Base-by-base conservation (phyloP, 2,113 vertebrate genomes). In the Scatophagus argus region DNA sequence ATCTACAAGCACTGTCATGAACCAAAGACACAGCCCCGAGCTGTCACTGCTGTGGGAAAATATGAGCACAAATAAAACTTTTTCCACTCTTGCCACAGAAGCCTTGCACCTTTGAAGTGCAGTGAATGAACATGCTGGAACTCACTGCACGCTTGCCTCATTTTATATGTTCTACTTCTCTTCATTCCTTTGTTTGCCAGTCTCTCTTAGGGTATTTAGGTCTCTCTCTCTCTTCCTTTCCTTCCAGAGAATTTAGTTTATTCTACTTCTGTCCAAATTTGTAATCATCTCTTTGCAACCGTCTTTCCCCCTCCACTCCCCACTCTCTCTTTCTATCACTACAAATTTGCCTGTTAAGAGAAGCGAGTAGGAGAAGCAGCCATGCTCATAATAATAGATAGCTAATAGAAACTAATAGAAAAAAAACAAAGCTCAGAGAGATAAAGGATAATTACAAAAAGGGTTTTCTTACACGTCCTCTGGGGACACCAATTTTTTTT, bases 381-480 rank as follows among this genome's bases (percentile, higher is more conserved):
- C 46, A 0, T 13, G 32, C 60, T 69, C 23, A 8, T 17, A n/a
- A n/a, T n/a, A n/a, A n/a, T n/a, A n/a, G n/a, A n/a, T n/a, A n/a
- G n/a, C n/a, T n/a, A n/a, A 3, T 44, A 70, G 59, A 73, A 34
- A 10, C 55, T 46, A 17, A 80, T 8, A 59, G 4, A 62, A 62
- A 60, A 73, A 12, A 6, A 77, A 21, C 58, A 27, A 12, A 32
- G 74, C 80, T 81, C 39, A 71, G 12, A 60, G 44, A 81, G 64
- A 87, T 63, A 74, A 72, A 49, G 71, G 39, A 71, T 43, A 81
- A 89, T 89, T 75, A 81, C 49, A 76, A 43, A 32, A 46, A 41
- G 8, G 43, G 23, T 55, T 66, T 79, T 69, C 16, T 49, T 60
- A 67, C n/a, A 51, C 6, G 0, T 72, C 62, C 63, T 82, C 64